Conservation (phyloP, 2,113 vertebrate species). For the Anser cygnoides region DNA sequence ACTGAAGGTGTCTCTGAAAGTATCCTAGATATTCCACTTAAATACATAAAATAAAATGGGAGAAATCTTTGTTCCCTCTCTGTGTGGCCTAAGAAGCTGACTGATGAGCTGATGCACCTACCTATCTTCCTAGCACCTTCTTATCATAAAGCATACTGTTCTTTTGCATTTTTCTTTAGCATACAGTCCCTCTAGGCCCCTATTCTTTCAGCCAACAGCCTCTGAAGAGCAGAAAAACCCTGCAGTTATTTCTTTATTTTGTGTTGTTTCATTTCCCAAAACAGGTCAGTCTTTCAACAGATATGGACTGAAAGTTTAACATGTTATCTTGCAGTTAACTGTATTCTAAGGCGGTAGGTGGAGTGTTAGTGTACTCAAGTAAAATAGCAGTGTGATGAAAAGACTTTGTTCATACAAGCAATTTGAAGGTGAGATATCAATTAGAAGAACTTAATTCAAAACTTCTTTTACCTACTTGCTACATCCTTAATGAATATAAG, state of each 20-base stretch:
- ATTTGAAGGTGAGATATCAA: slow-evolving; percentile 12
- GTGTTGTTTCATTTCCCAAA: background rate
- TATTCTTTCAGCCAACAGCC: background rate
- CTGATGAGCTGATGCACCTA: background rate
- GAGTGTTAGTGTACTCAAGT: background rate
- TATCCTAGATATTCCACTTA: background rate
- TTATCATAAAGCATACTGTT: background rate
- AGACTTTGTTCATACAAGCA: background rate
- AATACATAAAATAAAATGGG: background rate
- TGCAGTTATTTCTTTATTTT: background rate
- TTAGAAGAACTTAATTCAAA: slow-evolving; percentile 35
- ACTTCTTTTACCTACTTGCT: background rate
- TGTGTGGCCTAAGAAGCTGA: background rate
- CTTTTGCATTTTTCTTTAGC: background rate
- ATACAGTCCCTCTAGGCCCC: background rate
- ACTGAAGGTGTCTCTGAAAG: background rate
- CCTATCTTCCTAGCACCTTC: background rate
- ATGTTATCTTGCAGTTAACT: slow-evolving; percentile 22
- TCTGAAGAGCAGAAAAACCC: background rate
- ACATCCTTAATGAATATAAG: slow-evolving; percentile 14
- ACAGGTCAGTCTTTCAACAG: background rate
- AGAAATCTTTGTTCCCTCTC: background rate
- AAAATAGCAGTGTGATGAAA: slow-evolving; percentile 4
- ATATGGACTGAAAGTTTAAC: background rate
- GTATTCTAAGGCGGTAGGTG: background rate